Evolutionary conservation across 2,797 vertebrate species (phyloP), one percentile per base, ranked within the genome.

Genomic region (Neosilurus mollespiculum): DNA sequence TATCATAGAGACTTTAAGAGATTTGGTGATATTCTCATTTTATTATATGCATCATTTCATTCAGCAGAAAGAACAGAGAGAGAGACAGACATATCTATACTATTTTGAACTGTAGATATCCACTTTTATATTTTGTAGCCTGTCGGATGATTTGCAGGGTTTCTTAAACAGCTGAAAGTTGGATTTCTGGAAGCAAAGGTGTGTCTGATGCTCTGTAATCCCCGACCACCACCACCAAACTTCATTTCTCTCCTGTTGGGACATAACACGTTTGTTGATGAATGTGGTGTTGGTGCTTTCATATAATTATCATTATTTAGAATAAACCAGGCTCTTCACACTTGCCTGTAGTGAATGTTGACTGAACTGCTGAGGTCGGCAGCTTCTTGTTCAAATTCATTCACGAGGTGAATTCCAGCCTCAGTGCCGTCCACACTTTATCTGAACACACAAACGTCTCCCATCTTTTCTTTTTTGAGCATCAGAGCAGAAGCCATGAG

Each of bases 191-290:
- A 69, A 53, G 16, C 70, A 65, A 76, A 80, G 53, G 11, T 58
- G 80, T 37, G 70, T 71, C 83, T 83, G 78, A 80, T 83, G 76
- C 58, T 83, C 62, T 61, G 6, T 56, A 75, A 43, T 16, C 43
- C 61, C 53, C n/a, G 30, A 30, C 30, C 30, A 30, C 30, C 30
- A 30, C 24, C 51, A 49, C 24, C 77, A 43, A 43, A 43, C 58
- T 34, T 24, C 16, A 54, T 51, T 20, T 10, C 18, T n/a, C 37
- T 9, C 10, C 26, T 62, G 4, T 43, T 7, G 30, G 30, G 53
- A 30, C 53, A 53, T 30, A 51, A 20, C 37, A 76, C 59, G 12
- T 58, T 80, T 80, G 54, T 72, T 77, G 77, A 53, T 53, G 49
- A 43, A 65, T 6, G 0, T 53, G 16, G 20, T 79, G 14, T 11